A percentile compares a stretch with the other conserved stretches of the same genome.
phyloP scores from a whole-genome alignment of 2,113 vertebrate genomes.

The Sturnira hondurensis region DNA sequence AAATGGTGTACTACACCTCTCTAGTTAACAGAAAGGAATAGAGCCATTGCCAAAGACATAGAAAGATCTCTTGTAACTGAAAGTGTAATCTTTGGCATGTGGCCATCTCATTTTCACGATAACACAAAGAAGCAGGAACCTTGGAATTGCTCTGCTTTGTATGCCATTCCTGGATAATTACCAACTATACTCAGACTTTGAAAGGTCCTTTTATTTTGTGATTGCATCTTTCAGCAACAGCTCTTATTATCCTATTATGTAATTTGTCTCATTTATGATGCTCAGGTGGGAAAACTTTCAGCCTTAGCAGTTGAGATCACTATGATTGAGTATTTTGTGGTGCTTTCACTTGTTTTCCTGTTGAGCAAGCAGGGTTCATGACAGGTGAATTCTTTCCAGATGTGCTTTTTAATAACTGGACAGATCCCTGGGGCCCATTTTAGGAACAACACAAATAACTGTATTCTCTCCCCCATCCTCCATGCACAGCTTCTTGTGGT shows the following conservation, averaged over 20 bases:
- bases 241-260: slow-evolving; percentile 44
- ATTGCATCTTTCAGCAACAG: slow-evolving; percentile 57
- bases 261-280: slow-evolving; percentile 50
- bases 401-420: slow-evolving; percentile 31
- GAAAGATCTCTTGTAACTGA: neutral
- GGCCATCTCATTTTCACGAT: neutral
- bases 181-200: neutral
- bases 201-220: slow-evolving; percentile 58
- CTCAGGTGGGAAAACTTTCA: slow-evolving; percentile 39
- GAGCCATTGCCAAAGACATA: neutral
- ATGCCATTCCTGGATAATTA: slow-evolving; percentile 45
- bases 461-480: neutral
- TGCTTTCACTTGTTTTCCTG: slow-evolving; percentile 24
- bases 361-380: slow-evolving; percentile 33
- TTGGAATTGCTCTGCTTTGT: slow-evolving; percentile 29
- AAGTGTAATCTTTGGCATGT: neutral
- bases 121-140: neutral
- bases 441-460: neutral
- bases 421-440: neutral
- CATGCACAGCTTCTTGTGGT: neutral
- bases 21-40: neutral
- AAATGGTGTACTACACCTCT: neutral
- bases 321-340: neutral
- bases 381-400: slow-evolving; percentile 50
- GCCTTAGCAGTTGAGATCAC: neutral